Conservation (phyloP, 2,888 invertebrate genomes). For the Microplitis manilae region DNA sequence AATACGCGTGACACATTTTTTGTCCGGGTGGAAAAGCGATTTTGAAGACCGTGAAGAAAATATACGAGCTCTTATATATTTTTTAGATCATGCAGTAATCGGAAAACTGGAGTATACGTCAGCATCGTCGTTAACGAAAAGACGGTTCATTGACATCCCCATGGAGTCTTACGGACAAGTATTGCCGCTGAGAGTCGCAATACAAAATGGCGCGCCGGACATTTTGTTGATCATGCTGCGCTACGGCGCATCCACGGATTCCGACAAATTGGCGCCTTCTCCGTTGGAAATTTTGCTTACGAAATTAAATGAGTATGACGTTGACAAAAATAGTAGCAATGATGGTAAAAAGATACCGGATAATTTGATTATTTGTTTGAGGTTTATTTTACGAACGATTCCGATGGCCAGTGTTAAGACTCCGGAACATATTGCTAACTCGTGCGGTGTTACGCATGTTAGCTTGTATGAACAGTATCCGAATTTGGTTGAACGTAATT, state of each 20-base stretch:
- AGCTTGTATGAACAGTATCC: slow-evolving; percentile 69
- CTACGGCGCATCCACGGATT: slow-evolving; percentile 73
- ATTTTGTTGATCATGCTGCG: slow-evolving; percentile 81
- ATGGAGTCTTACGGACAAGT: slow-evolving; percentile 86
- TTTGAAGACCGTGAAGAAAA: slow-evolving; percentile 85
- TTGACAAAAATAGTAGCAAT: slow-evolving; percentile 59
- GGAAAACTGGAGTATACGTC: slow-evolving; percentile 75
- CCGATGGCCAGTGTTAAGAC: slow-evolving; percentile 72
- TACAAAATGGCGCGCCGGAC: slow-evolving; percentile 83
- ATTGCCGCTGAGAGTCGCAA: slow-evolving; percentile 81
- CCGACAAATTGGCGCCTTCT: slow-evolving; percentile 76
- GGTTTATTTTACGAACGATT: slow-evolving; percentile 78
- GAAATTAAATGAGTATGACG: slow-evolving; percentile 76
- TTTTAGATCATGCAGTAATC: slow-evolving; percentile 82
- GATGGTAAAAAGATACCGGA: slow-evolving; percentile 76
- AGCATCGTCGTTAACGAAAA: slow-evolving; percentile 63
- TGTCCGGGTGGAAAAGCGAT: slow-evolving; percentile 91
- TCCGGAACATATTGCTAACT: slow-evolving; percentile 62
- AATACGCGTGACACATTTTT: slow-evolving; percentile 83
- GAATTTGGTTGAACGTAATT: slow-evolving; percentile 75
- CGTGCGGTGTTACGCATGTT: slow-evolving; percentile 61
- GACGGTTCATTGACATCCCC: slow-evolving; percentile 84
- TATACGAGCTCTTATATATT: slow-evolving; percentile 82
- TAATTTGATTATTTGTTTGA: slow-evolving; percentile 81
- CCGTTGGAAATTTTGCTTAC: slow-evolving; percentile 79